Evolutionary conservation across 2,797 vertebrate species (phyloP).

Genomic region (Trematomus bernacchii): DNA sequence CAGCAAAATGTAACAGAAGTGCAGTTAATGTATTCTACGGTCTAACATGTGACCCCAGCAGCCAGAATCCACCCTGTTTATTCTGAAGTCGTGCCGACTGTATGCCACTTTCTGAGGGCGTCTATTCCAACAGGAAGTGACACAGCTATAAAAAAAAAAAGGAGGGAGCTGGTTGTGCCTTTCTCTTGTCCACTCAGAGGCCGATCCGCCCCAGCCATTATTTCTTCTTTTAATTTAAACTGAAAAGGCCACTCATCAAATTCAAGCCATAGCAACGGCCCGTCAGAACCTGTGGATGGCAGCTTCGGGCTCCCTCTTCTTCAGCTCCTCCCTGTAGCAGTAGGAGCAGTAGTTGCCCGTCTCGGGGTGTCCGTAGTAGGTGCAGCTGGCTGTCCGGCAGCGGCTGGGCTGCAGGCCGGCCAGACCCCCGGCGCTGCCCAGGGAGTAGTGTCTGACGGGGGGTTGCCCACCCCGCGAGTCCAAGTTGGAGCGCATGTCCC

Average conservation of each 20-base stretch:
- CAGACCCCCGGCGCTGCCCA: constrained; percentile 76
- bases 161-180: constrained; percentile 34
- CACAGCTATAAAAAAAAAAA: constrained; percentile 25
- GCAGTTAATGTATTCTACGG: constrained; percentile 64
- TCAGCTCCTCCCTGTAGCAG: constrained; percentile 94
- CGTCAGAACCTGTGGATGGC: constrained; percentile 91
- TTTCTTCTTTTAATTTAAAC: background rate
- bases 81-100: constrained; percentile 24
- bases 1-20: constrained; percentile 81
- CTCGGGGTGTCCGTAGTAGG: constrained; percentile 95
- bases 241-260: constrained; percentile 72
- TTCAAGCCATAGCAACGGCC: constrained; percentile 14
- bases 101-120: constrained; percentile 15
- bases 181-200: constrained; percentile 39
- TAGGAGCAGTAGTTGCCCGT: constrained; percentile 97
- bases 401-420: constrained; percentile 87
- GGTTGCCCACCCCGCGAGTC: constrained; percentile 80
- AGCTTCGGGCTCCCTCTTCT: constrained; percentile 88
- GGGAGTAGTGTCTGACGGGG: constrained; percentile 77
- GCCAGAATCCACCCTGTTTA: constrained; percentile 49
- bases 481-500: constrained; percentile 84
- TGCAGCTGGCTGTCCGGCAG: constrained; percentile 94
- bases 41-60: constrained; percentile 50
- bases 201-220: constrained; percentile 16
- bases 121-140: constrained; percentile 58